Percentiles rank a stretch among this genome's conserved stretches.
Conservation (phyloP, 2,797 vertebrate genomes). For the Pangasius macronema region DNA sequence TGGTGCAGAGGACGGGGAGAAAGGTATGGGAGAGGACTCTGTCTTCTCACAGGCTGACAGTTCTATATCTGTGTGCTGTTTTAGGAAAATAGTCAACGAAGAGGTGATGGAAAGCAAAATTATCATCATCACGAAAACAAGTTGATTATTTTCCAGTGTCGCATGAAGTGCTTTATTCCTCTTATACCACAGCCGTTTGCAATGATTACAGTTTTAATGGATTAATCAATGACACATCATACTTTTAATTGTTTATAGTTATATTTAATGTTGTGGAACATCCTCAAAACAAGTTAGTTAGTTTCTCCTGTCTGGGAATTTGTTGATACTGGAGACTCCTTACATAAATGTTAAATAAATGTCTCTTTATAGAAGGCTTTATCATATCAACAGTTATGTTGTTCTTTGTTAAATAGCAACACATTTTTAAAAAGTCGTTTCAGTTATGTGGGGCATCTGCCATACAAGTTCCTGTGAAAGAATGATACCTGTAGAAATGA, state of each 20-base stretch:
- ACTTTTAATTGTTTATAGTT: not conserved
- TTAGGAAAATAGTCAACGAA: not conserved
- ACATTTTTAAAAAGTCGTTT: not conserved
- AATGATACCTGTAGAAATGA: no score
- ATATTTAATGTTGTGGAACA: not conserved
- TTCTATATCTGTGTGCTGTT: no score
- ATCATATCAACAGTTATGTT: not conserved
- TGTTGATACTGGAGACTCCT: not conserved
- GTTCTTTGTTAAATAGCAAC: not conserved
- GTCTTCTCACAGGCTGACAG: not conserved
- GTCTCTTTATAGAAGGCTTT: not conserved
- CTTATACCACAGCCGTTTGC: not conserved
- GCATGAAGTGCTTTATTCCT: not conserved
- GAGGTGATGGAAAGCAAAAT: not conserved
- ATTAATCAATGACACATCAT: not conserved
- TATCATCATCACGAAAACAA: no score
- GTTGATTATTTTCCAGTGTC: not conserved
- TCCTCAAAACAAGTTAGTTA: not conserved
- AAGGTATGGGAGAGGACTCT: constrained; percentile 75
- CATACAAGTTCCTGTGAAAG: not conserved
- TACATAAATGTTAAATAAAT: not conserved
- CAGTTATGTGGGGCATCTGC: not conserved
- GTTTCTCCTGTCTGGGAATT: not conserved
- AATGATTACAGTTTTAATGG: not conserved
- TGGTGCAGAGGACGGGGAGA: constrained; percentile 83